Percentiles rank a stretch among this genome's conserved stretches.
Conservation (phyloP, 2,113 vertebrate genomes). For the Tauraco erythrolophus region DNA sequence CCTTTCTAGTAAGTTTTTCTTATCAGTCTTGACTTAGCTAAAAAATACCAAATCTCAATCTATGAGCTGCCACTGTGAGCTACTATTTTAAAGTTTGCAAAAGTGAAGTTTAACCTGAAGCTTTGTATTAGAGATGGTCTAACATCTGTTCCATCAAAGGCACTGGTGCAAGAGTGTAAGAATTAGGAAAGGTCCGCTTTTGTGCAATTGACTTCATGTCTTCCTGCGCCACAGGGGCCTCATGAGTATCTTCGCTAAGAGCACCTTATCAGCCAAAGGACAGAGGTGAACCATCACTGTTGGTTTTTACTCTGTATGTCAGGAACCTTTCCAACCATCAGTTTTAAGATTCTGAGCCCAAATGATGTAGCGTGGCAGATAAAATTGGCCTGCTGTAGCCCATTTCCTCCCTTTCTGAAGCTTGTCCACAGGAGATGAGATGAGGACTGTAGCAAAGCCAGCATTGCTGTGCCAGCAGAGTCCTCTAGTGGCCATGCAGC, state of each 20-base stretch:
- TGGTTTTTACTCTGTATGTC: not conserved
- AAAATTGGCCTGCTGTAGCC: not conserved
- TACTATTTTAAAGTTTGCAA: not conserved
- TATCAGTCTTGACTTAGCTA: not conserved
- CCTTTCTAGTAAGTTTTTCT: not conserved
- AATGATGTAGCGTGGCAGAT: not conserved
- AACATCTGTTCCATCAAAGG: not conserved
- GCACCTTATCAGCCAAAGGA: not conserved
- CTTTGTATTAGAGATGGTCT: not conserved
- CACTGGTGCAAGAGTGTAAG: not conserved
- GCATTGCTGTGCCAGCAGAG: not conserved
- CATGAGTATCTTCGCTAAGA: not conserved
- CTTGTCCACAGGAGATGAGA: not conserved
- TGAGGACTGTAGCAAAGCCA: not conserved
- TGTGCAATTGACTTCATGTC: not conserved
- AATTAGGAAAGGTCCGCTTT: not conserved
- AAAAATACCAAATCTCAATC: not conserved
- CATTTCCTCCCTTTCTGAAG: not conserved
- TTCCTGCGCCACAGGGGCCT: not conserved
- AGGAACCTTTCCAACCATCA: not conserved
- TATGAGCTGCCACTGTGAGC: not conserved
- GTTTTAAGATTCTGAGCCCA: not conserved
- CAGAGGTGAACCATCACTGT: not conserved
- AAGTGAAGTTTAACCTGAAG: not conserved
- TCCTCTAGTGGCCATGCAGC: constrained; percentile 46